Evolutionary conservation across 2,797 vertebrate species (phyloP), one percentile per base, ranked within the genome.

Genomic region (Cephalopachus bancanus): DNA sequence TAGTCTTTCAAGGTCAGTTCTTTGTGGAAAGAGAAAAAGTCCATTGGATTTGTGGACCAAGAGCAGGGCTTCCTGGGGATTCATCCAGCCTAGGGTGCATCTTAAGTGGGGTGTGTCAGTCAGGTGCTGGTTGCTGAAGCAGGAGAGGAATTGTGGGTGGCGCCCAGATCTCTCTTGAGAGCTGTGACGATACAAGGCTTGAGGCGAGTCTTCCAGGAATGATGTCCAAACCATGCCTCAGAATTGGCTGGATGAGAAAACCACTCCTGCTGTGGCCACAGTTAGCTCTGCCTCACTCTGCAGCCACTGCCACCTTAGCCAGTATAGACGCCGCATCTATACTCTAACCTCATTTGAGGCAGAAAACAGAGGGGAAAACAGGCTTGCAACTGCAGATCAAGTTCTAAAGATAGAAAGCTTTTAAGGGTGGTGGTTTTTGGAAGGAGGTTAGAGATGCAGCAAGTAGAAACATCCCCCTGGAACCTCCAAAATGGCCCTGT

Each of bases 181-280:
- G 30, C 74, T 81, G 72, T 64, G 19, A 44, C 44, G 55, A 69
- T 67, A 51, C 1, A 51, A 22, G 19, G 24, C 19, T 57, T 44
- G 20, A 64, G 16, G 55, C 0, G 11, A 83, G 9, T 15, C 53
- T 79, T 78, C 22, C 28, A 60, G n/a, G 69, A 62, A 71, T 9
- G 5, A n/a, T 57, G 51, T 51, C 53, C 53, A 19, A 64, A 88
- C n/a, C 37, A 78, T 17, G 59, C 24, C 0, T 0, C n/a, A 62
- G 74, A 92, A 55, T 7, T 44, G 83, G 30, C 53, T 10, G 16
- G 16, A 33, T 24, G 65, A 74, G 83, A 57, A 64, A 76, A 22
- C 60, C 0, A 0, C 24, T 80, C 28, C 4, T 3, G 1, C 12
- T 6, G 15, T 53, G 49, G 60, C 19, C 55, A 10, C n/a, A 3